Evolutionary conservation across 2,797 vertebrate species (phyloP).

Genomic region (Mycteria americana): DNA sequence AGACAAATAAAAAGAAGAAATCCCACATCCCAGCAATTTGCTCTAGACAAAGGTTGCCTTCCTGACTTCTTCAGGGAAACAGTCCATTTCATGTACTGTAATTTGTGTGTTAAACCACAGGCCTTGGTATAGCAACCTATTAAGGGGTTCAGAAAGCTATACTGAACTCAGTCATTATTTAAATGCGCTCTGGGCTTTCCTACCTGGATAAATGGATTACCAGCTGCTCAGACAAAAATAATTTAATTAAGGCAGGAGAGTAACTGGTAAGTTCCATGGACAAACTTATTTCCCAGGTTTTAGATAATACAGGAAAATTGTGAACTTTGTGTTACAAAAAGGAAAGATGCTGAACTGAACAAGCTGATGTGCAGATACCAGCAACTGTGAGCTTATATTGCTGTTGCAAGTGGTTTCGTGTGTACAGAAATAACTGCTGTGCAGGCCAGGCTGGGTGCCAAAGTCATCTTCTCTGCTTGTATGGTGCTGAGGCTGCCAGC

Average conservation of each 20-base stretch:
- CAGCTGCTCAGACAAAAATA: neutral
- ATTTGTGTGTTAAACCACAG: neutral
- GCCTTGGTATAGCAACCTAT: neutral
- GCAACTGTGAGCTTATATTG: neutral
- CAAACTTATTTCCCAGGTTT: neutral
- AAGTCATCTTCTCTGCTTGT: neutral
- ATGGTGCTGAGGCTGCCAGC: conserved; percentile 2
- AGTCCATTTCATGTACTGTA: neutral
- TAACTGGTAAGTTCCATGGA: neutral
- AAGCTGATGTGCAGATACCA: neutral
- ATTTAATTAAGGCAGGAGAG: neutral
- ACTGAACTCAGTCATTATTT: neutral
- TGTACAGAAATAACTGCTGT: conserved; percentile 37
- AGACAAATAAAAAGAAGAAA: neutral
- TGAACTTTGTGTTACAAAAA: neutral
- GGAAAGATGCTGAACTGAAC: neutral
- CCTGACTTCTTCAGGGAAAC: neutral
- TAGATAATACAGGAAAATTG: neutral
- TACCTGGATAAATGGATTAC: neutral
- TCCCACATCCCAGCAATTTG: neutral
- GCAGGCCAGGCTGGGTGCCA: conserved; percentile 31
- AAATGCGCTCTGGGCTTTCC: neutral
- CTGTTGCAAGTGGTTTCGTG: neutral
- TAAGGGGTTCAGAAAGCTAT: neutral
- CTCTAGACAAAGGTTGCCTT: neutral